Evolutionary conservation across 2,113 vertebrate genomes (phyloP).

Genomic region (Marmota monax): DNA sequence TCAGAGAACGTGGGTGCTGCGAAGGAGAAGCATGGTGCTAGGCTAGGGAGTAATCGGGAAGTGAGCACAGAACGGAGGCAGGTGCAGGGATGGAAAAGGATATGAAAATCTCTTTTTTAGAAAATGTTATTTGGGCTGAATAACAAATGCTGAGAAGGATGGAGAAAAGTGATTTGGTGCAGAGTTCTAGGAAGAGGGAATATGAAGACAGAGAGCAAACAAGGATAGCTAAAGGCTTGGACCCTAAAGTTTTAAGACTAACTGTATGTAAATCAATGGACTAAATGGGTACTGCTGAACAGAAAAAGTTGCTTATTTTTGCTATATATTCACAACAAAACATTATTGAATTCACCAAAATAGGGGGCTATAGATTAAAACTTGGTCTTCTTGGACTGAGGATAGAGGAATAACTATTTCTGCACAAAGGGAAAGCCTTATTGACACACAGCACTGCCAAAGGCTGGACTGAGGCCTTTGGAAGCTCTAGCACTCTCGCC

Average conservation of each 20-base stretch:
- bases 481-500: background rate
- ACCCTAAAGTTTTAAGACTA: background rate
- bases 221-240: background rate
- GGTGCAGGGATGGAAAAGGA: background rate
- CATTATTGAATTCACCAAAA: background rate
- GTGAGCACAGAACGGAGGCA: background rate
- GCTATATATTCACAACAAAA: background rate
- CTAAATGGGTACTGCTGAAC: background rate
- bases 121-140: constrained; percentile 4
- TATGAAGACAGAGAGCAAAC: background rate
- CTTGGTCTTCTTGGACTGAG: background rate
- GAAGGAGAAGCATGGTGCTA: background rate
- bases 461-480: background rate
- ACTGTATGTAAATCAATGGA: background rate
- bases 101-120: background rate
- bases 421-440: background rate
- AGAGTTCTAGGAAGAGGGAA: background rate
- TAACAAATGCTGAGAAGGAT: background rate
- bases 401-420: background rate
- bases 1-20: background rate
- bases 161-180: background rate
- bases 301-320: background rate
- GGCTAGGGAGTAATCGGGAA: background rate
- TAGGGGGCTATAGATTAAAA: background rate
- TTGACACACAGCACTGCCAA: background rate